Base-by-base conservation (phyloP, 2,113 vertebrate species). In the Saguinus imperator region DNA sequence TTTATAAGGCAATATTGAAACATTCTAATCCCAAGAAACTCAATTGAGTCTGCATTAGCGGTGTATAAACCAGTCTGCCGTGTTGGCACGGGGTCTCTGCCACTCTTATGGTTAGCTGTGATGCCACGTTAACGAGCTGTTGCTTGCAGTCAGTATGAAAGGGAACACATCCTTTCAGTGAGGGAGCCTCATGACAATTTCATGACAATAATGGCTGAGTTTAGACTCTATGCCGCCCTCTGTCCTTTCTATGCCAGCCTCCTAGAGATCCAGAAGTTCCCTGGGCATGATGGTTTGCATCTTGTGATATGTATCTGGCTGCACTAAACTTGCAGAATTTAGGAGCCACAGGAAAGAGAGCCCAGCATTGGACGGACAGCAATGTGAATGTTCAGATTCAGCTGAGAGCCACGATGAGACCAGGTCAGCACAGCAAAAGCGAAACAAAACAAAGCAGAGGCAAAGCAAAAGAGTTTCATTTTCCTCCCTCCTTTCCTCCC, bases 1-100 rank as follows among this genome's bases (percentile, higher is more conserved):
- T 98, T 97, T 95, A 97, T 55, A 91, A 87, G 91, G 89, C 91
- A 93, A 80, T 81, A 50, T 43, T 96, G 91, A 97, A 95, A 73
- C 57, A 91, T 70, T 95, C 82, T 96, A 96, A 97, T 96, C 93
- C 95, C 70, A 77, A 80, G 93, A 88, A 96, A 94, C 64, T 43
- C 91, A 94, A 91, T 48, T 50, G 88, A 96, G 93, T 83, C 93
- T 76, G 18, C 80, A 73, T 96, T 91, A 93, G 94, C 50, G 66
- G 97, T 76, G 48, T 48, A 61, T 72, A 72, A 94, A 72, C 70
- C 89, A 93, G 95, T 20, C 11, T 13, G 37, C 35, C 7, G 3
- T 10, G 37, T 17, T 96, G 98, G 93, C 94, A 32, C 2, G 0
- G 75, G 4, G 82, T 72, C 57, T 3, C 85, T 61, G 94, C 94